phyloP scores from a whole-genome alignment of 2,113 vertebrate genomes.

The Tragelaphus buxtoni region DNA sequence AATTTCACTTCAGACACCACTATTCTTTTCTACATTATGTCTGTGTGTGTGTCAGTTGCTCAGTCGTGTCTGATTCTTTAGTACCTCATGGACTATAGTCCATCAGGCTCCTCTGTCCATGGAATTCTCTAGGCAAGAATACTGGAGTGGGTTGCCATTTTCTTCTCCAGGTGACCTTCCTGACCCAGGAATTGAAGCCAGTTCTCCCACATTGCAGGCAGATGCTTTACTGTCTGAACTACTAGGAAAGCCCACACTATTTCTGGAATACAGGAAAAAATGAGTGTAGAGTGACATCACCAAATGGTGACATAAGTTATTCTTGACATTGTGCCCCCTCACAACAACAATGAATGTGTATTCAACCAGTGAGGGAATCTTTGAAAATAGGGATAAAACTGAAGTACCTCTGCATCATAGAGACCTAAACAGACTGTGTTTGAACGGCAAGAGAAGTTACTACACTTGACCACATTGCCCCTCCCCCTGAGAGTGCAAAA shows the following conservation, averaged over 20 bases:
- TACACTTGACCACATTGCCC: neutral
- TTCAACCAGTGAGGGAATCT: neutral
- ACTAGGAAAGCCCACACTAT: neutral
- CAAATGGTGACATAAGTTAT: neutral
- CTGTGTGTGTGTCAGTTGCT: neutral
- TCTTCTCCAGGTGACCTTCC: neutral
- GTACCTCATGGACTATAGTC: neutral
- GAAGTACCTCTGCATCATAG: neutral
- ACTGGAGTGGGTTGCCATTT: neutral
- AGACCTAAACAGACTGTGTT: neutral
- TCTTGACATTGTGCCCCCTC: neutral
- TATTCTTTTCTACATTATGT: neutral
- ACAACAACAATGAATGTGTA: neutral
- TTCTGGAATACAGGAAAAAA: neutral
- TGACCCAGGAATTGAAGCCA: neutral
- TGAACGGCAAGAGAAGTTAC: neutral
- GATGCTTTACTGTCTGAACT: neutral
- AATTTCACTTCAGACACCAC: neutral
- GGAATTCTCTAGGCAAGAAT: neutral
- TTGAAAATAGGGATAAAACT: neutral
- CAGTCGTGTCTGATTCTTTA: neutral
- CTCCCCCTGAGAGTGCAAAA: neutral
- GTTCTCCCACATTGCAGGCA: neutral
- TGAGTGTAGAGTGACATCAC: neutral
- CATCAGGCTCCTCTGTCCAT: neutral